Conservation (phyloP, 2,888 invertebrate genomes). For the Lasioglossum calceatum region DNA sequence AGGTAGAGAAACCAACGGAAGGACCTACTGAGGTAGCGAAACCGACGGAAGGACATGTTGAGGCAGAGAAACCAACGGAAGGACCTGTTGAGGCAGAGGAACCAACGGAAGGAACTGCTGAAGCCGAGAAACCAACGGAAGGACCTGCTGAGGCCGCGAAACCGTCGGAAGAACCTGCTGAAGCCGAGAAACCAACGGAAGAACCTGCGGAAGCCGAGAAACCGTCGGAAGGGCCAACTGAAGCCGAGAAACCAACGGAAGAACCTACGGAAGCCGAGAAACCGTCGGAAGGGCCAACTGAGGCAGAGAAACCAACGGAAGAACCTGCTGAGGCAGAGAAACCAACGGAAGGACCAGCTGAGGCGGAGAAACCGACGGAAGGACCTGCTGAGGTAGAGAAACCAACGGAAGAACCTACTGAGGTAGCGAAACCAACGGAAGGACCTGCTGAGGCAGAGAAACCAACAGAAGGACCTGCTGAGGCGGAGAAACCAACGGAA, state of each 20-base stretch:
- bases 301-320: conserved; percentile 14
- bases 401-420: not conserved
- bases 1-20: conserved; percentile 46
- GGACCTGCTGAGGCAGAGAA: not conserved
- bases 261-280: conserved; percentile 29
- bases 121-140: conserved; percentile 45
- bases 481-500: not conserved
- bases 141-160: conserved; percentile 21
- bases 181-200: conserved; percentile 23
- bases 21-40: conserved; percentile 26
- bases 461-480: conserved; percentile 43
- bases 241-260: not conserved
- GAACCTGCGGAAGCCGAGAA: not conserved
- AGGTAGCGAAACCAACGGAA: conserved; percentile 13
- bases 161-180: conserved; percentile 12
- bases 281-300: not conserved
- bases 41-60: conserved; percentile 19
- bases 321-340: not conserved
- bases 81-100: conserved; percentile 27
- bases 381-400: not conserved
- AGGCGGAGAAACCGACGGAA: conserved; percentile 19
- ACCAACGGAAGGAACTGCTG: conserved; percentile 43
- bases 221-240: conserved; percentile 27
- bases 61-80: conserved; percentile 29
- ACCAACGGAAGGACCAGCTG: conserved; percentile 37